phyloP scores from a whole-genome alignment of 2,113 vertebrate genomes.

The Burhinus oedicnemus region DNA sequence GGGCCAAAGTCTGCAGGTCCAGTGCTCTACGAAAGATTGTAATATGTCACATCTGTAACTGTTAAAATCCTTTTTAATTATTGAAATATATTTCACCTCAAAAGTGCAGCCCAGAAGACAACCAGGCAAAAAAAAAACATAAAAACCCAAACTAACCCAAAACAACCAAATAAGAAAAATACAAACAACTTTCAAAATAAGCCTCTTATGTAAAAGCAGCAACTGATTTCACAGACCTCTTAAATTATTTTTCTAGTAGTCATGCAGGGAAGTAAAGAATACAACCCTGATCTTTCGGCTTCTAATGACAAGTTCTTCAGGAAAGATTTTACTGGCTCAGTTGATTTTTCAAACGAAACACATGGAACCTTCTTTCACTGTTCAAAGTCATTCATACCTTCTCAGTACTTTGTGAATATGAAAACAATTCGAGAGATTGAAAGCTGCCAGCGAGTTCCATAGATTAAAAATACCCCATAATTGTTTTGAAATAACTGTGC shows the following conservation, averaged over 20 bases:
- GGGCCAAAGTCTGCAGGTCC: not conserved
- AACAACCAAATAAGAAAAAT: not conserved
- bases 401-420: not conserved
- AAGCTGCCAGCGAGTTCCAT: not conserved
- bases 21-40: rapidly evolving
- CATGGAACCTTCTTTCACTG: not conserved
- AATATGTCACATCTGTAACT: not conserved
- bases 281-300: not conserved
- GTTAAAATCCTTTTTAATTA: not conserved
- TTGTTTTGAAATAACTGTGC: not conserved
- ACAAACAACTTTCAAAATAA: not conserved
- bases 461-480: not conserved
- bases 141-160: not conserved
- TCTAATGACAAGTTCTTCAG: not conserved
- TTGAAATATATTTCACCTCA: not conserved
- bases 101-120: not conserved
- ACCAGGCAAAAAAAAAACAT: not conserved
- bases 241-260: not conserved
- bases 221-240: not conserved
- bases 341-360: not conserved
- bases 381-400: not conserved
- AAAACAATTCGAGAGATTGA: not conserved
- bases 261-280: not conserved
- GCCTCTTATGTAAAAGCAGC: not conserved
- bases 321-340: not conserved